phyloP scores from a whole-genome alignment of 2,113 vertebrate genomes.

The Manacus vitellinus region DNA sequence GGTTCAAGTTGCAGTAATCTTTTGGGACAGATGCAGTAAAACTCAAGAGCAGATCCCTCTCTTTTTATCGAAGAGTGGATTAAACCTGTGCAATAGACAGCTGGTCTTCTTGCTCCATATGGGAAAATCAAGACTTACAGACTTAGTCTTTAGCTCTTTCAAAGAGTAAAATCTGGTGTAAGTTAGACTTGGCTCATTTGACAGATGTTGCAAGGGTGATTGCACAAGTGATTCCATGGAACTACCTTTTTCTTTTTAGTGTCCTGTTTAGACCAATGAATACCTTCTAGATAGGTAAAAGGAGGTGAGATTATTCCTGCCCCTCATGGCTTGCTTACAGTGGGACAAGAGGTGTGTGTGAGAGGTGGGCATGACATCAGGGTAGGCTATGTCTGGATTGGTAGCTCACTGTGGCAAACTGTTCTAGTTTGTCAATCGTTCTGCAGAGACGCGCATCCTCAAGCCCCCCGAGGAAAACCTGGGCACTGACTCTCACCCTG shows the following conservation, averaged over 20 bases:
- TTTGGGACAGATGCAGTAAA: background rate
- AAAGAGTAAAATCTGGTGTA: background rate
- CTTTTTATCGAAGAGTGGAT: background rate
- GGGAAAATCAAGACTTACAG: background rate
- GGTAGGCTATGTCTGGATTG: background rate
- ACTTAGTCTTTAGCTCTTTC: background rate
- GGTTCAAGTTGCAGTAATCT: background rate
- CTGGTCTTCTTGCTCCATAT: background rate
- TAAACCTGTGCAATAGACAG: background rate
- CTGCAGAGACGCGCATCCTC: background rate
- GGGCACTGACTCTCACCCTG: background rate
- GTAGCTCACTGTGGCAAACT: background rate
- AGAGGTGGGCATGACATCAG: background rate
- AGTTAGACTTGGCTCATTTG: background rate
- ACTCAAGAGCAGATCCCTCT: background rate
- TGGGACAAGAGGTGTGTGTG: background rate
- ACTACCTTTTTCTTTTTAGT: background rate
- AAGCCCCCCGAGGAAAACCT: accelerated
- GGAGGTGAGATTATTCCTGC: background rate
- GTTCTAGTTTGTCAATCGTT: background rate
- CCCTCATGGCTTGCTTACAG: background rate
- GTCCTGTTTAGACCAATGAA: background rate
- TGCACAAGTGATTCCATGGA: background rate
- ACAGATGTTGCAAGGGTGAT: background rate
- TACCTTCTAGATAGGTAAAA: background rate